Evolutionary conservation across 2,113 vertebrate genomes (phyloP).

Genomic region (Pogonocichla stellata): DNA sequence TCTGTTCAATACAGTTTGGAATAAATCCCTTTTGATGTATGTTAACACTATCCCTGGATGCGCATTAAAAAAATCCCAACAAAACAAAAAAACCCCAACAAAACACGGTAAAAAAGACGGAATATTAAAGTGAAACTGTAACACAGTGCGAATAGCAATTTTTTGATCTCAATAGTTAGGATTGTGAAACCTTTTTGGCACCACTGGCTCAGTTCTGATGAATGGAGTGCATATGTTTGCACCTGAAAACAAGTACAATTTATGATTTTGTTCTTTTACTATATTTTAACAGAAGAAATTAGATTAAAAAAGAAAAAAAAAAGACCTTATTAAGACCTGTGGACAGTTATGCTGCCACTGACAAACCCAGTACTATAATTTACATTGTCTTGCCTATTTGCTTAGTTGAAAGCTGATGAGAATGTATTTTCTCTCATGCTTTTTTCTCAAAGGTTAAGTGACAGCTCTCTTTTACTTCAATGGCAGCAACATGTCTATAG

Average conservation of each 20-base stretch:
- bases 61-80: not conserved
- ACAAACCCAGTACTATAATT: not conserved
- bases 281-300: not conserved
- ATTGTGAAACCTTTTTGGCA: slow-evolving; percentile 2
- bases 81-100: not conserved
- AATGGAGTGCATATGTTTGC: not conserved
- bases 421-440: not conserved
- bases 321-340: not conserved
- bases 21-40: slow-evolving; percentile 42
- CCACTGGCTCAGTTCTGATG: not conserved
- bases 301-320: not conserved
- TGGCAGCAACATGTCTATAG: not conserved
- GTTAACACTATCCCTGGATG: not conserved
- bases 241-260: not conserved
- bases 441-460: not conserved
- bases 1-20: slow-evolving; percentile 22
- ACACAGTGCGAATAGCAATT: not conserved
- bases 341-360: not conserved
- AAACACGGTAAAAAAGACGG: not conserved
- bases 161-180: not conserved
- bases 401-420: not conserved
- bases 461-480: not conserved
- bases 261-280: not conserved
- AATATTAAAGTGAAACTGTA: not conserved
- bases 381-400: not conserved